Evolutionary conservation across 1,140 invertebrate genomes (phyloP).

Genomic region (Stegodyphus mimosarum): DNA sequence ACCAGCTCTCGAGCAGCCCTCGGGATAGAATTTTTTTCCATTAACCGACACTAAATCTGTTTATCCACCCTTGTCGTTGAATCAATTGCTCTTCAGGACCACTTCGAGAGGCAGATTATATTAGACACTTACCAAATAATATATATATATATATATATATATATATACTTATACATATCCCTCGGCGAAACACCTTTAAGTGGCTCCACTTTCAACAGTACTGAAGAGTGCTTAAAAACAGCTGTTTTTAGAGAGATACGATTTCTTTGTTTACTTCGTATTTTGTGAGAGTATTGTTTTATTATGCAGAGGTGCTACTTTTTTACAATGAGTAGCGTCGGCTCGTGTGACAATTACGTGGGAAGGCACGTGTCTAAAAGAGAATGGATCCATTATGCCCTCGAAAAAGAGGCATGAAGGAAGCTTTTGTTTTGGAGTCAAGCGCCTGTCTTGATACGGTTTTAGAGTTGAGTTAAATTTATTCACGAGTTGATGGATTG

Average conservation of each 20-base stretch:
- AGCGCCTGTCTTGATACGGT: background rate
- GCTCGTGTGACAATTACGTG: too few species aligned
- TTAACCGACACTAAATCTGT: constrained; percentile 36
- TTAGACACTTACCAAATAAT: background rate
- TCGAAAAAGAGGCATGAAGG: too few species aligned
- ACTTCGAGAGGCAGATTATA: too few species aligned
- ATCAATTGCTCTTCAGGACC: constrained; percentile 27
- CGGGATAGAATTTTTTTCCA: constrained; percentile 16
- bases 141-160: constrained; percentile 24
- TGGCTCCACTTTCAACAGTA: background rate
- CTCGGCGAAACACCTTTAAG: constrained; percentile 11
- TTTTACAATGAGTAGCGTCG: background rate
- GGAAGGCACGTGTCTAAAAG: too few species aligned
- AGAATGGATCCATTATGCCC: too few species aligned
- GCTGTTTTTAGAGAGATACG: constrained; percentile 22
- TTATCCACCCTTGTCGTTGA: constrained; percentile 4
- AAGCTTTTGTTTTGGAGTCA: too few species aligned
- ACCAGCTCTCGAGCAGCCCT: background rate
- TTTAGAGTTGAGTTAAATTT: background rate
- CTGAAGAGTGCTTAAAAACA: constrained; percentile 21
- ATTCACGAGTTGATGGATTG: too few species aligned
- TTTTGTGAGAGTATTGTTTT: constrained; percentile 7
- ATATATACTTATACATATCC: constrained; percentile 22
- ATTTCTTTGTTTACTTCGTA: background rate
- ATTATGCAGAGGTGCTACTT: constrained; percentile 28